phyloP scores from a whole-genome alignment of 2,888 invertebrate species.

The Pecten maximus region DNA sequence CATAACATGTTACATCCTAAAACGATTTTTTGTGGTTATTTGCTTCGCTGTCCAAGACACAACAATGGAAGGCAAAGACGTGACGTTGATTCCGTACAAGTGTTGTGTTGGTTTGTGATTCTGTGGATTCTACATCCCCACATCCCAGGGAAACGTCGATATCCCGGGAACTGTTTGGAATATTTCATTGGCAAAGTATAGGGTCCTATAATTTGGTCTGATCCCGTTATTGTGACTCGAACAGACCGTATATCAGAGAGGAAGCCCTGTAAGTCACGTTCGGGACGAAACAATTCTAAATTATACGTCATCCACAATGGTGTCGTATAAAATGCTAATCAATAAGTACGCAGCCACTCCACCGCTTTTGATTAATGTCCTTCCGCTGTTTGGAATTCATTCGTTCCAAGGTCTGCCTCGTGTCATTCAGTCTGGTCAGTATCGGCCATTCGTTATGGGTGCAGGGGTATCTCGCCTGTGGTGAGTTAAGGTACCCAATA shows the following conservation, averaged over 20 bases:
- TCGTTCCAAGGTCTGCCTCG: neutral
- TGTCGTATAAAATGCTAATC: neutral
- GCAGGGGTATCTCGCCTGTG: neutral
- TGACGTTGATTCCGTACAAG: neutral
- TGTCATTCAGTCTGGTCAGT: slow-evolving; percentile 8
- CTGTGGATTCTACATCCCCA: neutral
- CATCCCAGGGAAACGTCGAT: neutral
- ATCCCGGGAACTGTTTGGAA: neutral
- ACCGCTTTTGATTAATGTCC: neutral
- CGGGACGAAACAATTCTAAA: neutral
- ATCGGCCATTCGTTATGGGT: neutral
- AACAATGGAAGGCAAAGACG: neutral
- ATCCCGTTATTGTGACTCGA: neutral
- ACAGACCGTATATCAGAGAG: neutral
- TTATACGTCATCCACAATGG: neutral
- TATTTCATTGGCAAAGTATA: neutral
- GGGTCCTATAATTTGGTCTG: neutral
- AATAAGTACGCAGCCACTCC: neutral
- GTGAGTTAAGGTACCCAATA: neutral
- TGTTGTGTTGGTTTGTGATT: neutral
- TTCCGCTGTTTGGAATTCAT: neutral
- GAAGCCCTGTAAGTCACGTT: neutral
- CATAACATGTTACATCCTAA: no score
- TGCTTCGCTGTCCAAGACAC: neutral
- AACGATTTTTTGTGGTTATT: neutral